A percentile compares a stretch with the other conserved stretches of the same genome.
Conservation (phyloP, 2,113 vertebrate species). For the Candoia aspera region DNA sequence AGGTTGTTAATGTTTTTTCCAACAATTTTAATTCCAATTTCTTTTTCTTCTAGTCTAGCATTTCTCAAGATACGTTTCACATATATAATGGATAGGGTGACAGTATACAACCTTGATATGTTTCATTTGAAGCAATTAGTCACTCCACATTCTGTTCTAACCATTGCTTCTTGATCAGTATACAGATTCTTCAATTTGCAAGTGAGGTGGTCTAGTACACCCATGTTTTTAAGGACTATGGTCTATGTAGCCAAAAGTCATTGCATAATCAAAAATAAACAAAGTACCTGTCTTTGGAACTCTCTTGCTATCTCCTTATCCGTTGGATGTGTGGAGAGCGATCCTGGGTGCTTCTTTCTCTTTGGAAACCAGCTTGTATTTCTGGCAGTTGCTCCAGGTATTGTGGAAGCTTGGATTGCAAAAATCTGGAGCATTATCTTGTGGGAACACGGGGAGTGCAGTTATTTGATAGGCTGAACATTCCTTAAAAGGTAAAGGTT, state of each 20-base stretch:
- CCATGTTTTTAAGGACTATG: neutral
- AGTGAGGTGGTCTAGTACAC: neutral
- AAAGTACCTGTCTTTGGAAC: neutral
- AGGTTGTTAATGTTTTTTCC: neutral
- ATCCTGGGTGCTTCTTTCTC: neutral
- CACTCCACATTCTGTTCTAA: neutral
- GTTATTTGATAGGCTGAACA: too few species aligned
- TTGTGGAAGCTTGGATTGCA: too few species aligned
- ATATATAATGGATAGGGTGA: neutral
- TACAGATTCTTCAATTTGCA: neutral
- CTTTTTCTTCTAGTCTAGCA: neutral
- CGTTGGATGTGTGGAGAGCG: neutral
- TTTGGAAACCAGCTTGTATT: neutral
- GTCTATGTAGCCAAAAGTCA: neutral
- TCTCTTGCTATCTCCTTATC: neutral
- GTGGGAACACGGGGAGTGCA: too few species aligned
- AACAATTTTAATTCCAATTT: neutral
- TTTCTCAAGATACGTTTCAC: neutral
- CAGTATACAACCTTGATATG: neutral
- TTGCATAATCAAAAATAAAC: neutral
- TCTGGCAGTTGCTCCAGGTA: too few species aligned
- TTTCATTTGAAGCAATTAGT: neutral
- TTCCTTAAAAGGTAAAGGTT: too few species aligned
- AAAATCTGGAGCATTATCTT: too few species aligned
- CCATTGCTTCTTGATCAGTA: neutral